Base-by-base conservation (phyloP, 2,888 invertebrate genomes). In the Trilocha varians region DNA sequence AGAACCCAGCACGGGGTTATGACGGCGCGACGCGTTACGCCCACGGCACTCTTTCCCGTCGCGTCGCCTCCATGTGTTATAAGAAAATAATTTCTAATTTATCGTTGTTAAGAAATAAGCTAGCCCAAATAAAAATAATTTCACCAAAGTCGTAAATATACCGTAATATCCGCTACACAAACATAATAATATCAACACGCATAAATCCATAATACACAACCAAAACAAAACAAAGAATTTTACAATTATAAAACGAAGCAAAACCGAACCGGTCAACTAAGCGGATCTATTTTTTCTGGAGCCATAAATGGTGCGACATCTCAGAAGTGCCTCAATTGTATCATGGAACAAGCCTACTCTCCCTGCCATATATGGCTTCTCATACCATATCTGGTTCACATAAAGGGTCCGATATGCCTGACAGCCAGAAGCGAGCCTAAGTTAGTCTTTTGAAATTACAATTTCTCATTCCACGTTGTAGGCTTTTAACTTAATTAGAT, bases 401-500 rank as follows among this genome's bases (percentile, higher is more conserved):
- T 62, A 64, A 65, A 66, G 61, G 67, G 66, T n/a, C 57, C 58
- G 55, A 52, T 66, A 65, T 79, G 78, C 62, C 51, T 55, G 62
- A 59, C 67, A 55, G 59, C 65, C 62, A 48, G 62, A 63, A 57
- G 65, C 59, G 48, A 57, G 59, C 65, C 62, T 65, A 63, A 62
- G 59, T 65, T 62, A 68, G 64, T 60, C 59, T 65, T 70, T 65
- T 63, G 67, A 64, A 65, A 65, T 34, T 13, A 25, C 25, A 25
- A 25, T 25, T 25, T 6, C 25, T 25, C 6, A 6, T 25, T 3
- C 11, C 25, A 25, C 8, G 8, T 18, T 18, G 18, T 18, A 18
- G n/a, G n/a, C n/a, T 18, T 18, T 4, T 18, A 18, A 25, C 25
- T 6, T 25, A 25, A 25, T 25, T 25, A 25, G 8, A 25, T 25